phyloP scores from a whole-genome alignment of 1,140 invertebrate species.

The Drosophila arawakana region DNA sequence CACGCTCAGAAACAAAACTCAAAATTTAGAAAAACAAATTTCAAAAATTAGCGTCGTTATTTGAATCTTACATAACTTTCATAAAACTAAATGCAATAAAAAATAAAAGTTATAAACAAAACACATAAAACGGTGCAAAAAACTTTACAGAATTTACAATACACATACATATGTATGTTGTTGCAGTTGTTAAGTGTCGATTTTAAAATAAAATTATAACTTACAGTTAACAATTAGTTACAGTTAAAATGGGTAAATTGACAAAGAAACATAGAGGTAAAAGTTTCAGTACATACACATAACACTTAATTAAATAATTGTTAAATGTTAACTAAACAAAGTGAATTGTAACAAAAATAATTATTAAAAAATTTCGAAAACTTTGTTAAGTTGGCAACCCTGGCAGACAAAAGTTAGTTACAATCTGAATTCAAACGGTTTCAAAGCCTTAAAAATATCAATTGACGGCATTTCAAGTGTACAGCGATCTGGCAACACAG shows the following conservation, averaged over 20 bases:
- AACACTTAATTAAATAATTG: slow-evolving; percentile 55
- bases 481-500: slow-evolving; percentile 12
- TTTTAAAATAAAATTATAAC: slow-evolving; percentile 5
- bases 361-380: slow-evolving; percentile 2
- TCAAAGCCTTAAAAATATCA: neutral
- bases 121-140: slow-evolving; percentile 73
- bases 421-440: neutral
- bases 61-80: slow-evolving; percentile 26
- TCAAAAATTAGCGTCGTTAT: slow-evolving; percentile 69
- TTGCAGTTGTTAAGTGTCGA: slow-evolving; percentile 40
- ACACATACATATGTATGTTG: slow-evolving; percentile 44
- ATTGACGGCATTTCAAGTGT: slow-evolving; percentile 57
- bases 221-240: slow-evolving; percentile 68
- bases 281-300: slow-evolving; percentile 45
- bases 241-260: slow-evolving; percentile 39
- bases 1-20: slow-evolving; percentile 39
- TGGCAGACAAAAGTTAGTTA: slow-evolving; percentile 11
- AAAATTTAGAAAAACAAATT: neutral
- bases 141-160: slow-evolving; percentile 80
- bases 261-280: slow-evolving; percentile 22
- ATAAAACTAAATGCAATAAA: slow-evolving; percentile 47
- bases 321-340: slow-evolving; percentile 48
- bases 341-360: slow-evolving; percentile 15
- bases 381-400: slow-evolving; percentile 11
- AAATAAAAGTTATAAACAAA: slow-evolving; percentile 35